Base-by-base conservation (phyloP, 2,113 vertebrate genomes). In the Turnix velox region DNA sequence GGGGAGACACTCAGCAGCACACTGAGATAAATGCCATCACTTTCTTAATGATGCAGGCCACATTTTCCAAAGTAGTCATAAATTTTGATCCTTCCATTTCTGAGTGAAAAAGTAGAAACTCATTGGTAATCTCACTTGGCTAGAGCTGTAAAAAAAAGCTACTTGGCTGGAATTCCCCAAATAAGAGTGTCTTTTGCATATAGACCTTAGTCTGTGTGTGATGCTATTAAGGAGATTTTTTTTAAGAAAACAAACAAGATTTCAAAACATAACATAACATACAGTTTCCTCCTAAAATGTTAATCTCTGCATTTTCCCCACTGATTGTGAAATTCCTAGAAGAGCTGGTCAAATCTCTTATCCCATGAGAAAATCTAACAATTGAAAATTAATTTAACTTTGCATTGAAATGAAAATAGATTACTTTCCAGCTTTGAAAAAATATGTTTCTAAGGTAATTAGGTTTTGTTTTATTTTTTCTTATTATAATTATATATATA, bases 271-370 rank as follows among this genome's bases (percentile, higher is more conserved):
- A 61, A 37, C 5, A 39, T 74, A 61, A 17, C 4, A 25, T 10
- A 28, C 2, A 40, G 4, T 63, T 92, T 91, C 7, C 17, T 6
- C 7, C 1, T 67, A 31, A 89, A 87, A 78, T 40, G 2, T 2
- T 28, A 0, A 37, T 76, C 51, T 80, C 10, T 62, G 25, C 5
- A n/a, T 11, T 85, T 84, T 31, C 2, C 4, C 3, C 7, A 80
- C 19, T 81, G 22, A 77, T 62, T 83, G 31, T 68, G 19, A 84
- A 88, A 69, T 96, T 80, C 12, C 14, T 58, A 28, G 42, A 66
- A 76, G 22, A 42, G 4, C 13, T 77, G 19, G 17, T 55, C 30
- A 67, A 71, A 71, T 17, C 30, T 55, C 40, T 5, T 57, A 27
- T 45, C 59, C 24, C 31, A 46, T 48, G 27, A 76, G 79, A 92